These are phyloP conservation scores for Ligdia adustata DNA, from an alignment of 2,888 invertebrate genomes.

Conservation along the genomic window DNA sequence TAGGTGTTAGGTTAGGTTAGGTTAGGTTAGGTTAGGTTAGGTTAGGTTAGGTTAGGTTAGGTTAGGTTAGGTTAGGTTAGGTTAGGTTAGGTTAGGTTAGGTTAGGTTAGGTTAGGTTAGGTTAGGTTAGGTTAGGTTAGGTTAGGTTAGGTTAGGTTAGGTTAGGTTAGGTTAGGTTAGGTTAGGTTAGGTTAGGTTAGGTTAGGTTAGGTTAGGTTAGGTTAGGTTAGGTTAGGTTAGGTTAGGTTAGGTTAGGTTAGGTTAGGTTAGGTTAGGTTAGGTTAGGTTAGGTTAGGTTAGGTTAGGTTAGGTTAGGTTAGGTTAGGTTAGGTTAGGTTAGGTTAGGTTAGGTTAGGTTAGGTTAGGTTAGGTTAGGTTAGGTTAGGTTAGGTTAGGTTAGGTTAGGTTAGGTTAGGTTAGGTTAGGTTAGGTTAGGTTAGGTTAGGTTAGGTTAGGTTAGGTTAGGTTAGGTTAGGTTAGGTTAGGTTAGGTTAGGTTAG, in stretches of 20 bases:
- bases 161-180: conserved; percentile 21
- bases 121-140: conserved; percentile 29
- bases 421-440: conserved; percentile 39
- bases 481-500: conserved; percentile 33
- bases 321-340: conserved; percentile 19
- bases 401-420: conserved; percentile 37
- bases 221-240: conserved; percentile 25
- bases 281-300: conserved; percentile 20
- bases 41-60: conserved; percentile 33
- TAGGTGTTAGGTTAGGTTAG: conserved; percentile 31
- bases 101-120: conserved; percentile 32
- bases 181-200: conserved; percentile 27
- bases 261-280: conserved; percentile 11
- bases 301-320: conserved; percentile 19
- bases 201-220: conserved; percentile 28
- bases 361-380: conserved; percentile 31
- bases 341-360: conserved; percentile 17
- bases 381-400: conserved; percentile 35
- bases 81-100: conserved; percentile 33
- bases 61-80: conserved; percentile 27
- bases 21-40: conserved; percentile 32
- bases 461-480: conserved; percentile 34
- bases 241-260: conserved; percentile 18
- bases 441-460: conserved; percentile 35
- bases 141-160: conserved; percentile 19